Conservation (phyloP, 1,140 invertebrate species). For the Oryctes rhinoceros region DNA sequence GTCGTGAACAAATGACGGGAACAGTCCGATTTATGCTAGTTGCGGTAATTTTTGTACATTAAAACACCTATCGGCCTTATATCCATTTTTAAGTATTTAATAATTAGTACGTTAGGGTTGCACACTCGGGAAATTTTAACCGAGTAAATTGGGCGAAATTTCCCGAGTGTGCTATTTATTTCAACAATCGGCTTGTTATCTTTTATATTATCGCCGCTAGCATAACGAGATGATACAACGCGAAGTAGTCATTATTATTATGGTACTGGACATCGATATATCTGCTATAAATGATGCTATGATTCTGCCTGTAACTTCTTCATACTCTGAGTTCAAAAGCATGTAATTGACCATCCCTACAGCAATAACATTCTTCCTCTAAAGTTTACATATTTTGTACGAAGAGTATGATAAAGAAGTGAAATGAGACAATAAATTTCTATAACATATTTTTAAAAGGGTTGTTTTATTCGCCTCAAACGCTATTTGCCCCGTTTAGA, state of each 20-base stretch:
- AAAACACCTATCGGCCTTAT: no score
- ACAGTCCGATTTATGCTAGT: background rate
- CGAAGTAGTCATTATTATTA: background rate
- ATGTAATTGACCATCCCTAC: no score
- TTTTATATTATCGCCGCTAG: background rate
- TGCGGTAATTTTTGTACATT: background rate
- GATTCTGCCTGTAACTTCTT: background rate
- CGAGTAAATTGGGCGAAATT: background rate
- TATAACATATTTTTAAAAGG: constrained; percentile 5
- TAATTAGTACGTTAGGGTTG: background rate
- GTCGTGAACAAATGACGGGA: background rate
- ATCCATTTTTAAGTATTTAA: no score
- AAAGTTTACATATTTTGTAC: background rate
- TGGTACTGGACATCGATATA: background rate
- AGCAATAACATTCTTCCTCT: background rate
- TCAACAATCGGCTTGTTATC: background rate
- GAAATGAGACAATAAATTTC: background rate
- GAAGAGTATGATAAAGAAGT: constrained; percentile 3
- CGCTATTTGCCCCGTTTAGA: no score
- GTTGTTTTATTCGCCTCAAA: background rate
- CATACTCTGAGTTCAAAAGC: background rate
- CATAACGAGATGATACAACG: no score
- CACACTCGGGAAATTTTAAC: background rate
- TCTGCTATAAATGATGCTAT: background rate
- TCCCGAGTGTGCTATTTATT: background rate